phyloP scores from a whole-genome alignment of 2,113 vertebrate genomes.

The human region DNA sequence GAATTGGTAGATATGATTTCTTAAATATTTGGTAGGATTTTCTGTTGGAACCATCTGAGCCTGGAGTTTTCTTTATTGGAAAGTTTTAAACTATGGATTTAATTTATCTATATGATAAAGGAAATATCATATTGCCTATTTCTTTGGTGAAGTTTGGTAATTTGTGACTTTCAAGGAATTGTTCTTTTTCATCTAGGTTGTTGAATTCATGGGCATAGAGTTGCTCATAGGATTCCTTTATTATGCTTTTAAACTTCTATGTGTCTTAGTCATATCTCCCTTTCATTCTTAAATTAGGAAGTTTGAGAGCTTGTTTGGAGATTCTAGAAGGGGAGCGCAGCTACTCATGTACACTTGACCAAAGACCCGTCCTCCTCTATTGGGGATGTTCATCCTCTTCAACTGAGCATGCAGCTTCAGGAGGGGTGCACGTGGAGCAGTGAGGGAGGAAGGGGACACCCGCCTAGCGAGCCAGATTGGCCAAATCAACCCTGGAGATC shows the following conservation, averaged over 20 bases:
- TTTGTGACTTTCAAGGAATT: neutral
- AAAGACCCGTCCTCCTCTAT: too few species aligned
- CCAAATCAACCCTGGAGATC: too few species aligned
- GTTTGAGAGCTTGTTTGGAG: neutral
- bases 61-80: neutral
- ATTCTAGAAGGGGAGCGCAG: too few species aligned
- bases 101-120: neutral
- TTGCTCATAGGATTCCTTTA: neutral
- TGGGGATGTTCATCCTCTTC: too few species aligned
- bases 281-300: neutral
- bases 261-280: neutral
- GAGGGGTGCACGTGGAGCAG: too few species aligned
- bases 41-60: neutral
- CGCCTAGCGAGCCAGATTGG: accelerated
- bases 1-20: neutral
- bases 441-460: too few species aligned
- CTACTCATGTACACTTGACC: too few species aligned
- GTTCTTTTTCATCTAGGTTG: neutral
- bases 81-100: neutral
- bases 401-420: accelerated
- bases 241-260: neutral
- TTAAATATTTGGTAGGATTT: neutral
- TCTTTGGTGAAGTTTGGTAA: neutral
- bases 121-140: neutral
- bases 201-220: neutral